Percentiles rank a stretch among this genome's conserved stretches.
These are phyloP conservation scores for Drosophila nikananu DNA, from an alignment of 1,140 invertebrate genomes.

Conservation along the genomic window DNA sequence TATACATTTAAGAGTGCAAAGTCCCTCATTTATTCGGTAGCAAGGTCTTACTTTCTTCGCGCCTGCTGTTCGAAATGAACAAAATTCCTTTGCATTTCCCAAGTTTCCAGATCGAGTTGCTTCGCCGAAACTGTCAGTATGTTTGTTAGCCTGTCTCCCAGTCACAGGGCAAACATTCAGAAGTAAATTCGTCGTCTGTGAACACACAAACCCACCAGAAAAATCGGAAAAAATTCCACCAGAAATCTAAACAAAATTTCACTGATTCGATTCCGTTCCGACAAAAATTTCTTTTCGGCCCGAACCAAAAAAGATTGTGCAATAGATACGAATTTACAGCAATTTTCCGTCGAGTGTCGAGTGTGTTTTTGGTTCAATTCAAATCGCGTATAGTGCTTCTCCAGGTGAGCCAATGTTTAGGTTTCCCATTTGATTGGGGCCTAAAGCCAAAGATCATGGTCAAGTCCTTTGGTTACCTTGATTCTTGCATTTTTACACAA, in stretches of 20 bases:
- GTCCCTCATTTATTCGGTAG: not conserved
- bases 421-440: not conserved
- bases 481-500: not conserved
- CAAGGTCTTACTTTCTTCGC: no score
- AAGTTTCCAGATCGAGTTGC: slow-evolving; percentile 10
- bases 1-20: not conserved
- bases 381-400: slow-evolving; percentile 7
- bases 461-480: not conserved
- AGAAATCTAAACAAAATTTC: slow-evolving; percentile 37
- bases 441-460: not conserved
- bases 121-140: slow-evolving; percentile 23
- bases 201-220: slow-evolving; percentile 46
- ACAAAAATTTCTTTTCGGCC: slow-evolving; percentile 20
- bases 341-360: slow-evolving; percentile 5
- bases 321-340: not conserved
- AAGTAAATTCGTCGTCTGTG: slow-evolving; percentile 47
- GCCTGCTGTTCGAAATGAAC: not conserved
- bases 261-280: slow-evolving; percentile 7
- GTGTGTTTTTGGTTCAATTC: slow-evolving; percentile 13
- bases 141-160: not conserved
- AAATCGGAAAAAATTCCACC: slow-evolving; percentile 50
- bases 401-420: slow-evolving; percentile 5
- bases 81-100: no score
- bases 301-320: slow-evolving; percentile 1
- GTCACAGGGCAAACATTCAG: slow-evolving; percentile 29